A percentile compares a stretch with the other conserved stretches of the same genome.
Evolutionary conservation across 2,113 vertebrate species (phyloP).

Genomic region (Tiliqua scincoides): DNA sequence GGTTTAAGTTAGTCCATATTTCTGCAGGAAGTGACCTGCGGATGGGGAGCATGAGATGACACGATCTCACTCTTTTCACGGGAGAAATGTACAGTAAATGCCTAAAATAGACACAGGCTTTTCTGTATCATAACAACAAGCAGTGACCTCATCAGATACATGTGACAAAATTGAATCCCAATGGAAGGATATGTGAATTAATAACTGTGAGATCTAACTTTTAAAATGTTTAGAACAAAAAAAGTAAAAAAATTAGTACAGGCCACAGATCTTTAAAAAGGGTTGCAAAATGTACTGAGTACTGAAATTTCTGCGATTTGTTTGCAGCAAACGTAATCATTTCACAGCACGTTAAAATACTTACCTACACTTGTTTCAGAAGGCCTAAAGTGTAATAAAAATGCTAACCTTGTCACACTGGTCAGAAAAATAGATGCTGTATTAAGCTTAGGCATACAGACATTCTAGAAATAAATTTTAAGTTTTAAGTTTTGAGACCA

Average conservation of each 20-base stretch:
- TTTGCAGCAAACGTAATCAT: constrained; percentile 73
- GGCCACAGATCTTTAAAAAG: constrained; percentile 69
- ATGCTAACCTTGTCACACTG: constrained; percentile 86
- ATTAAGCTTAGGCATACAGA: too few species aligned
- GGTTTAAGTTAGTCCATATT: constrained; percentile 99
- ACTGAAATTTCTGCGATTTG: constrained; percentile 81
- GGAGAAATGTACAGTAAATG: constrained; percentile 99
- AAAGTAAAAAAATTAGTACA: constrained; percentile 67
- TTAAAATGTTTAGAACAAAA: constrained; percentile 73
- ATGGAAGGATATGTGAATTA: constrained; percentile 78
- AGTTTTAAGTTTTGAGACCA: neutral
- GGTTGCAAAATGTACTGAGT: constrained; percentile 73
- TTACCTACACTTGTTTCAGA: constrained; percentile 71
- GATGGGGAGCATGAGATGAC: constrained; percentile 98
- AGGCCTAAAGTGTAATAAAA: constrained; percentile 70
- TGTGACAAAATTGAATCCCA: constrained; percentile 85
- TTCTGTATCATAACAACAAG: constrained; percentile 99
- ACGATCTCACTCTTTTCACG: constrained; percentile 98
- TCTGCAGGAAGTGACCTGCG: constrained; percentile 99
- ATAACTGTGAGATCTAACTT: constrained; percentile 80
- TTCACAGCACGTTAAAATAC: constrained; percentile 72
- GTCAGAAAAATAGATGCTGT: constrained; percentile 43
- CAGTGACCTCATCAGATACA: constrained; percentile 91
- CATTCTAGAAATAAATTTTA: neutral
- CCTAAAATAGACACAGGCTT: constrained; percentile 99